Percentiles rank a stretch among this genome's conserved stretches.
Evolutionary conservation across 2,113 vertebrate genomes (phyloP).

Genomic region (Aepyceros melampus): DNA sequence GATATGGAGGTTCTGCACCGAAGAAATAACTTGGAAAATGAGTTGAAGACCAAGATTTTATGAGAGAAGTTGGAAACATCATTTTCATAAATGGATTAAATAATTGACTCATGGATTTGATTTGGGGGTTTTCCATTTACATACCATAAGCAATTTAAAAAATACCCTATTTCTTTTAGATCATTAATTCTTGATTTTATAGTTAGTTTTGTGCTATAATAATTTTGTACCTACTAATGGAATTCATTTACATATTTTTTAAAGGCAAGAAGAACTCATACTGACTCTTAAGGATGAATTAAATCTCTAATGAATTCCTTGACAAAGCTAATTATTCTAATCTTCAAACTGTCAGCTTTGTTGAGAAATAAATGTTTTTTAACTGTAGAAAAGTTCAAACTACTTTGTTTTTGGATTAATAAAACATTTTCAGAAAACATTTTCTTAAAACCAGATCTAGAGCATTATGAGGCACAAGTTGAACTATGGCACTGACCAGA

Average conservation of each 20-base stretch:
- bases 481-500: background rate
- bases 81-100: conserved; percentile 29
- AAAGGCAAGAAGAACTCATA: conserved; percentile 62
- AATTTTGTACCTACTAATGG: background rate
- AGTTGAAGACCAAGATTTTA: background rate
- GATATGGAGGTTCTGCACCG: background rate
- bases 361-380: conserved; percentile 69
- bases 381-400: conserved; percentile 67
- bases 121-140: background rate
- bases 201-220: conserved; percentile 1
- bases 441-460: conserved; percentile 55
- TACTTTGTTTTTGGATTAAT: conserved; percentile 67
- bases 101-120: background rate
- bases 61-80: background rate
- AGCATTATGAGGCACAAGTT: background rate
- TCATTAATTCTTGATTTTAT: background rate
- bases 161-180: background rate
- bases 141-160: background rate
- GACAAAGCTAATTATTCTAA: conserved; percentile 72
- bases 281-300: conserved; percentile 67
- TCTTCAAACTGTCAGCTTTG: conserved; percentile 62
- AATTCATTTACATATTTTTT: conserved; percentile 54
- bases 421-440: conserved; percentile 67
- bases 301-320: conserved; percentile 68
- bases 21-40: background rate